Base-by-base conservation (phyloP, 1,140 invertebrate genomes). In the Helicoverpa armigera region DNA sequence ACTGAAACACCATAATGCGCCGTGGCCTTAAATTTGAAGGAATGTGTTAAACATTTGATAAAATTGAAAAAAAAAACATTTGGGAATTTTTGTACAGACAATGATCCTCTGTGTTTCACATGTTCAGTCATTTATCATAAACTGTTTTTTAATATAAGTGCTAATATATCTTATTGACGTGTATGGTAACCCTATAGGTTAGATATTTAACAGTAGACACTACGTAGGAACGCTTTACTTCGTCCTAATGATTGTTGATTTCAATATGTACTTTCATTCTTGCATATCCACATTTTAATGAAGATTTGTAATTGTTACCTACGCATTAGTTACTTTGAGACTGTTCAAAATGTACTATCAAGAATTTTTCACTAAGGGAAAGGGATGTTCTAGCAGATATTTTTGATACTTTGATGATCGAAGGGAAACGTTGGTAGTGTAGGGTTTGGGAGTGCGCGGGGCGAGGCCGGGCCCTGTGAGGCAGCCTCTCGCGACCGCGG, bases 321-420 rank as follows among this genome's bases (percentile, higher is more conserved):
- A 94, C 86, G 86, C 91, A 94, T 94, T 94, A 94, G 90, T 94
- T 94, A 94, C 91, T 94, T 93, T 89, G 92, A 95, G 94, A 95
- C 94, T 95, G 94, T 95, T 93, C 91, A 94, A 92, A 91, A 87
- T 93, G 87, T 91, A 92, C 88, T 94, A 91, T 92, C 92, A 91
- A 94, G 91, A 89, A 63, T 81, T 88, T 94, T 94, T 94, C 92
- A 92, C 92, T 94, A 94, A 94, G 87, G 93, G 92, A 94, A 94
- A 93, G 92, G 93, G 92, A 92, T 94, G 89, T 94, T 93, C 93
- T 91, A 92, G 93, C 93, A 93, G 91, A 95, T 95, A 95, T 95
- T 95, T 95, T 95, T 95, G 93, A 95, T 94, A 95, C 93, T 91
- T 90, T 93, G 92, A 91, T 87, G 90, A 94, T 94, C 90, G 90